Evolutionary conservation across 2,113 vertebrate genomes (phyloP), one percentile per base, ranked within the genome.

Genomic region (Urocitellus parryii): DNA sequence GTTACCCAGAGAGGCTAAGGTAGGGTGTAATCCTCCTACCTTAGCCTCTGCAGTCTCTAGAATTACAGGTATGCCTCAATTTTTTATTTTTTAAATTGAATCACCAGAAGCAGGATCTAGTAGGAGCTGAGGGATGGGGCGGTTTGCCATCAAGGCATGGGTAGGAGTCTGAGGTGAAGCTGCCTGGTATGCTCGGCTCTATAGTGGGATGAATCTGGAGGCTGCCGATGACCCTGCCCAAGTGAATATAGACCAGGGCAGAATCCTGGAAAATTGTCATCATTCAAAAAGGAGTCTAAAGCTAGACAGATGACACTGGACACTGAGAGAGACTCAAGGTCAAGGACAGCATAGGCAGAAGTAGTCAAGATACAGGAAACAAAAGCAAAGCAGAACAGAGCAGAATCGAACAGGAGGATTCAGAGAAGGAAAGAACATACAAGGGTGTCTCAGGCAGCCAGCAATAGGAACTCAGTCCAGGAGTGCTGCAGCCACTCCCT

Each of bases 401-500:
- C 1, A n/a, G 65, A 92, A 29, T 22, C 22, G 34, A 88, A 56
- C 27, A 48, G n/a, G 39, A 83, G 32, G 14, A 12, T 8, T 9
- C 18, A 79, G n/a, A 63, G 27, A 72, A 61, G 29, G 29, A 58
- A 79, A 37, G 61, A 27, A 48, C 25, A 12, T 3, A 22, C 3
- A 22, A 77, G 37, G 27, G 18, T 34, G 2, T 0, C 2, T 2
- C 11, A 22, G 65, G 79, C 32, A 2, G 0, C 0, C 12, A 5
- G 34, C 42, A 1, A 22, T 14, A 24, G 51, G 27, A 29, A 25
- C 20, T 5, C 12, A 16, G 78, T 25, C 25, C 48, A 77, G n/a
- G 65, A 3, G n/a, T 27, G 16, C 53, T 5, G 45, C 8, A 17
- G n/a, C 16, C 2, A 2, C 34, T 17, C 34, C 20, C 25, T 29